A percentile compares a stretch with the other conserved stretches of the same genome.
Conservation (phyloP, 2,797 vertebrate species). For the Danionella dracula region DNA sequence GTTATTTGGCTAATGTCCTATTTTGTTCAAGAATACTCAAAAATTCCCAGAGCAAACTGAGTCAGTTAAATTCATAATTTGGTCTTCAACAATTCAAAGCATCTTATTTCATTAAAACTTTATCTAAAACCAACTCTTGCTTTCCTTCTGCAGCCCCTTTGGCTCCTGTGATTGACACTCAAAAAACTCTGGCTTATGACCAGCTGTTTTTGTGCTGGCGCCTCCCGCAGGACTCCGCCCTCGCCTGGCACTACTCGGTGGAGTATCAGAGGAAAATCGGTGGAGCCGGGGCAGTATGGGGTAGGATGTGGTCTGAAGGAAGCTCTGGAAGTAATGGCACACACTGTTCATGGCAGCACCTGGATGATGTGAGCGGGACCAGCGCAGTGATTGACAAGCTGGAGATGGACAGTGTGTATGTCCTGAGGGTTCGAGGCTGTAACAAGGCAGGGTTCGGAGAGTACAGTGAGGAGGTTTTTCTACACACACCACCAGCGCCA, state of each 20-base stretch:
- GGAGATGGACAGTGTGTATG: slow-evolving; percentile 88
- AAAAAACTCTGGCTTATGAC: slow-evolving; percentile 94
- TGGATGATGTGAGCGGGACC: slow-evolving; percentile 87
- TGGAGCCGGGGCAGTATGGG: slow-evolving; percentile 76
- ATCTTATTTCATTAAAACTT: no score
- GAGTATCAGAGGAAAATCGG: slow-evolving; percentile 84
- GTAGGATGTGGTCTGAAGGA: slow-evolving; percentile 76
- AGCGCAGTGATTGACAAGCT: slow-evolving; percentile 83
- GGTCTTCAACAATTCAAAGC: no score
- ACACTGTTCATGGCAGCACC: slow-evolving; percentile 80
- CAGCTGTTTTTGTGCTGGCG: slow-evolving; percentile 96
- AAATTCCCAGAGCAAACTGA: no score
- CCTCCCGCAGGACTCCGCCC: slow-evolving; percentile 87
- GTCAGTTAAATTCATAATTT: no score
- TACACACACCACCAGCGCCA: slow-evolving; percentile 89
- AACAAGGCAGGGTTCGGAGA: slow-evolving; percentile 94
- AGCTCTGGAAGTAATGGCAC: slow-evolving; percentile 68
- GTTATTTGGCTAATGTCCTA: no score
- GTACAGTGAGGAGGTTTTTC: slow-evolving; percentile 92
- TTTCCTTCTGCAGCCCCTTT: slow-evolving; percentile 73
- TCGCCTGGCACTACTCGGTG: slow-evolving; percentile 91
- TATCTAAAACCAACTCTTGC: no score
- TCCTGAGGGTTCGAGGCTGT: slow-evolving; percentile 87
- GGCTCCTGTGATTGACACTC: slow-evolving; percentile 94
- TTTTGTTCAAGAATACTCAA: no score